phyloP scores from a whole-genome alignment of 2,113 vertebrate genomes.

The Ia io region DNA sequence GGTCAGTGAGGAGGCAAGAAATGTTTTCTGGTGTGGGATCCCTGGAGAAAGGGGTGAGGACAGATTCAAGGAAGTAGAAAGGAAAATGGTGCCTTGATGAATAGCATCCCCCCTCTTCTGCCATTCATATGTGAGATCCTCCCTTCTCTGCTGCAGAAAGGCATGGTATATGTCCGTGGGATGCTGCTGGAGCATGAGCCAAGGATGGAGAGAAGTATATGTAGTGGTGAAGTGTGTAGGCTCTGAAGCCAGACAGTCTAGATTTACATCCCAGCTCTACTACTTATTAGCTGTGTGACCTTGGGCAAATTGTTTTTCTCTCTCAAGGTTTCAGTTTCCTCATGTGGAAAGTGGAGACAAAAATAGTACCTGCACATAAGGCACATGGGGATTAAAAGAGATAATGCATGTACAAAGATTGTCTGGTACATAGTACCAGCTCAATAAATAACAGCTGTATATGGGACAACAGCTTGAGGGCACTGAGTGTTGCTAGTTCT shows the following conservation, averaged over 20 bases:
- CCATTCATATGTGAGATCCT: background rate
- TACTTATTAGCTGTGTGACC: background rate
- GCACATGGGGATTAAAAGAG: background rate
- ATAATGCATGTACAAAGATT: background rate
- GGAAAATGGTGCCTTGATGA: background rate
- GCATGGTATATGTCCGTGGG: background rate
- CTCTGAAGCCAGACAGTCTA: background rate
- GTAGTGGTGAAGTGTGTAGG: background rate
- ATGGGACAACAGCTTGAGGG: background rate
- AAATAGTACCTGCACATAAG: conserved; percentile 22
- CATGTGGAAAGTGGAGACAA: background rate
- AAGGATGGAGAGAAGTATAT: background rate
- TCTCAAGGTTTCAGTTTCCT: conserved; percentile 33
- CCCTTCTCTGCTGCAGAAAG: background rate
- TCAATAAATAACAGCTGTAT: background rate
- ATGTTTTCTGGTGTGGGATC: background rate
- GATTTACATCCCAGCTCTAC: conserved; percentile 9
- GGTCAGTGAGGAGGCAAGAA: conserved; percentile 41
- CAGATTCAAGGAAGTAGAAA: background rate
- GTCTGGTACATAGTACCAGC: background rate
- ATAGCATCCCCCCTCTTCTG: background rate
- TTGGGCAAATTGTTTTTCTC: conserved; percentile 35
- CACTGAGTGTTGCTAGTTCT: background rate
- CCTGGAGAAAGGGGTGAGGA: background rate
- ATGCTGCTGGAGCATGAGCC: background rate